Percentiles rank a stretch among this genome's conserved stretches.
These are phyloP conservation scores for Lycaon pictus DNA, from an alignment of 2,113 vertebrate species.

Conservation along the genomic window DNA sequence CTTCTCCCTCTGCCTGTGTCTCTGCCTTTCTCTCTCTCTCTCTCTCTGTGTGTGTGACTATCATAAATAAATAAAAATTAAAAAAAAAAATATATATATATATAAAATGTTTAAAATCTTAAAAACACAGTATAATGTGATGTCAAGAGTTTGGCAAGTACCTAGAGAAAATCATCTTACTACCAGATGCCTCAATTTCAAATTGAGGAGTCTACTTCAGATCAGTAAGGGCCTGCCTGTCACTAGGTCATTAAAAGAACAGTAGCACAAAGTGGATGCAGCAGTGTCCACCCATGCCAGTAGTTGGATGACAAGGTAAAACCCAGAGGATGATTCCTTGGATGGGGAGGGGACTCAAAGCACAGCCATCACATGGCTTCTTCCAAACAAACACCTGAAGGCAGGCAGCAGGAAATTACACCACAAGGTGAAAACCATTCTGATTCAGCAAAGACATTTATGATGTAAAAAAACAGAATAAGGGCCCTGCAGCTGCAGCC, in stretches of 20 bases:
- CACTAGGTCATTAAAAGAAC: not conserved
- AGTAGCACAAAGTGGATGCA: not conserved
- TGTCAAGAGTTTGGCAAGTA: too few species aligned
- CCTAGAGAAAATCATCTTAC: not conserved
- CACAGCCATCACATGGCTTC: fast-evolving
- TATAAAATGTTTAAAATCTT: not conserved
- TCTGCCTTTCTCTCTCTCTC: too few species aligned
- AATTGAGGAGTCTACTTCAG: not conserved
- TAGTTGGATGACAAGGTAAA: not conserved
- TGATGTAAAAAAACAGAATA: not conserved
- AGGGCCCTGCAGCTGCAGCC: not conserved
- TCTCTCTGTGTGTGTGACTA: too few species aligned
- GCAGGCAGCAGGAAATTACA: not conserved
- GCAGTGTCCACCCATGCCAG: fast-evolving
- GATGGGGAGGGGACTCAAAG: too few species aligned
- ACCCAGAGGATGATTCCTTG: not conserved
- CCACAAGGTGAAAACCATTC: not conserved
- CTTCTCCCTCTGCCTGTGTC: too few species aligned
- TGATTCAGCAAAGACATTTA: constrained; percentile 30
- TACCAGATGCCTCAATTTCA: constrained; percentile 2
- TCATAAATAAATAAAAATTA: too few species aligned
- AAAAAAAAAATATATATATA: too few species aligned
- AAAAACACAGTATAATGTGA: too few species aligned
- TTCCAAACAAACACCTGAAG: not conserved
- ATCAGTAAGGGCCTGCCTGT: not conserved